Percentiles rank a stretch among this genome's conserved stretches.
These are phyloP conservation scores for Fratercula arctica DNA, from an alignment of 2,797 vertebrate genomes.

Conservation along the genomic window DNA sequence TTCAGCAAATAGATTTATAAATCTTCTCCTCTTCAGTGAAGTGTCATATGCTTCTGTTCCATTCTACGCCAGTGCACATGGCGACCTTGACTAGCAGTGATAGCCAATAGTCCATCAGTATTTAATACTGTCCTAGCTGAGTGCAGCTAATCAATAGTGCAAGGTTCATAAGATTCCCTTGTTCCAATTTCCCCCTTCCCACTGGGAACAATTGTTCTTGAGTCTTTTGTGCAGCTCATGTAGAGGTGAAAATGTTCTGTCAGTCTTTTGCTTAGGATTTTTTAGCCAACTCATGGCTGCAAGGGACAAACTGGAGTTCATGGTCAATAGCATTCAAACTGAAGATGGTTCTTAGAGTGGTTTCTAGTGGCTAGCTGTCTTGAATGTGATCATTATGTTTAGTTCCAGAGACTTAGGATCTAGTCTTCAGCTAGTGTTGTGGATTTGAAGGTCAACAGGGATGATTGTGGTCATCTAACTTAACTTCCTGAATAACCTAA, in stretches of 20 bases:
- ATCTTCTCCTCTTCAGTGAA: not conserved
- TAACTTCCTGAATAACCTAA: not conserved
- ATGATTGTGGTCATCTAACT: not conserved
- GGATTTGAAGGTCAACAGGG: not conserved
- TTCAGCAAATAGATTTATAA: not conserved
- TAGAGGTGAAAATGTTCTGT: not conserved
- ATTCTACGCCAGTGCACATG: not conserved
- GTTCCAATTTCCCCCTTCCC: not conserved
- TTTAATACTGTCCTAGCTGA: conserved; percentile 8
- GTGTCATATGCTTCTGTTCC: not conserved
- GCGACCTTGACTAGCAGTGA: not conserved
- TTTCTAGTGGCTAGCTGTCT: not conserved
- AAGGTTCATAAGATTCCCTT: not conserved
- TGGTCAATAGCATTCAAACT: not conserved
- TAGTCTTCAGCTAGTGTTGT: not conserved
- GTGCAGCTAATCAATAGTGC: conserved; percentile 8
- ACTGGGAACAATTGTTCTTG: not conserved
- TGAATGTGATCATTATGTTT: conserved; percentile 31
- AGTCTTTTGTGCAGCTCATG: conserved; percentile 21
- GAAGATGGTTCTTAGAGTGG: conserved; percentile 4
- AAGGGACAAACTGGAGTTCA: conserved; percentile 32
- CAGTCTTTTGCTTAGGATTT: not conserved
- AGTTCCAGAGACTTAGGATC: not conserved
- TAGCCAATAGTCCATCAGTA: not conserved
- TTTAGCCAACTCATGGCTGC: not conserved